Percentiles rank a stretch among this genome's conserved stretches.
phyloP scores from a whole-genome alignment of 2,888 invertebrate species.

The Drosophila neutralis region DNA sequence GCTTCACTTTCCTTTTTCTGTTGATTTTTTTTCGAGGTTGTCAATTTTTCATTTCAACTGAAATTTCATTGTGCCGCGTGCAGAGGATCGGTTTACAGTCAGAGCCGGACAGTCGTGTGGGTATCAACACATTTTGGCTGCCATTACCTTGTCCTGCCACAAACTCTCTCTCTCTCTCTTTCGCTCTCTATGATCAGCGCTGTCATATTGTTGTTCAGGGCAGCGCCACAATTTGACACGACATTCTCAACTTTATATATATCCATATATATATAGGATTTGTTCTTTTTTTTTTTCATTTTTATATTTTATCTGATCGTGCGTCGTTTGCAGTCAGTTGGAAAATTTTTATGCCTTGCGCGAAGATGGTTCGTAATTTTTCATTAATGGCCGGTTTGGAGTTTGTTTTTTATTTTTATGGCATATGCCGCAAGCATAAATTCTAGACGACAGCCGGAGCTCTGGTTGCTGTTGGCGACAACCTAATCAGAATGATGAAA shows the following conservation, averaged over 20 bases:
- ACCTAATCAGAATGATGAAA: conserved; percentile 75
- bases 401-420: conserved; percentile 55
- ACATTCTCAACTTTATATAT: conserved; percentile 57
- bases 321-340: conserved; percentile 71
- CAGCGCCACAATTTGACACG: conserved; percentile 76
- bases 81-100: conserved; percentile 61
- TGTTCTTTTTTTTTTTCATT: conserved; percentile 5
- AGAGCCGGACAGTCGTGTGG: conserved; percentile 36
- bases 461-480: conserved; percentile 41
- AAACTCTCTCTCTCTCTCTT: background rate
- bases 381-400: conserved; percentile 57
- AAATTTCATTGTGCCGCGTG: conserved; percentile 60
- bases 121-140: conserved; percentile 42
- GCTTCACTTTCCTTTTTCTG: conserved; percentile 70
- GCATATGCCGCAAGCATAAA: conserved; percentile 51
- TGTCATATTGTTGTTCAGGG: conserved; percentile 56
- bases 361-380: conserved; percentile 61
- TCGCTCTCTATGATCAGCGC: conserved; percentile 23
- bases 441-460: conserved; percentile 44
- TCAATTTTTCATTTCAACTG: conserved; percentile 69
- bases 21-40: conserved; percentile 6
- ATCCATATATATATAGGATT: background rate
- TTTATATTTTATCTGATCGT: conserved; percentile 67
- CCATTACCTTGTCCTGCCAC: conserved; percentile 16
- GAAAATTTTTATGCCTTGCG: conserved; percentile 58